Evolutionary conservation across 2,113 vertebrate genomes (phyloP).

Genomic region (Dasyurus viverrinus): DNA sequence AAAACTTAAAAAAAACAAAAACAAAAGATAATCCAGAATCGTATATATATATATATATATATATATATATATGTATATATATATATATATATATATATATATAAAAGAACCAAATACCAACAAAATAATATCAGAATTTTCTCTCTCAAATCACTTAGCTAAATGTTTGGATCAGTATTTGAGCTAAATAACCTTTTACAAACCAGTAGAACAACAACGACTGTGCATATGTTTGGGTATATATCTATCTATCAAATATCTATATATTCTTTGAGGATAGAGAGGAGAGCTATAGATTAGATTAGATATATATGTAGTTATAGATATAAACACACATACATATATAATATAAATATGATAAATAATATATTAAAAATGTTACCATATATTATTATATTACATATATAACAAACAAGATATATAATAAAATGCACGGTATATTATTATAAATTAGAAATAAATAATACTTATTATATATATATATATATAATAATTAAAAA

Average conservation of each 20-base stretch:
- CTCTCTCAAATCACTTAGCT: neutral
- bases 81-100: neutral
- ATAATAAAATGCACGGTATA: no score
- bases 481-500: neutral
- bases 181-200: neutral
- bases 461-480: no score
- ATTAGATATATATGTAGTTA: no score
- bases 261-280: no score
- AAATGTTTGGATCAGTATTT: neutral
- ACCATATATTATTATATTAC: no score
- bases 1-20: no score
- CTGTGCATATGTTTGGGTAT: no score
- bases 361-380: no score
- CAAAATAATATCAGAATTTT: neutral
- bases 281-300: no score
- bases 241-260: no score
- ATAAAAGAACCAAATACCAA: neutral
- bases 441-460: no score
- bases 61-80: neutral
- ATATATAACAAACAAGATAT: no score
- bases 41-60: neutral
- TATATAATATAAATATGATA: neutral
- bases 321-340: neutral
- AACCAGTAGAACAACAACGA: constrained; percentile 11
- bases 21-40: neutral